Base-by-base conservation (phyloP, 2,888 invertebrate species). In the Cabera pusaria region DNA sequence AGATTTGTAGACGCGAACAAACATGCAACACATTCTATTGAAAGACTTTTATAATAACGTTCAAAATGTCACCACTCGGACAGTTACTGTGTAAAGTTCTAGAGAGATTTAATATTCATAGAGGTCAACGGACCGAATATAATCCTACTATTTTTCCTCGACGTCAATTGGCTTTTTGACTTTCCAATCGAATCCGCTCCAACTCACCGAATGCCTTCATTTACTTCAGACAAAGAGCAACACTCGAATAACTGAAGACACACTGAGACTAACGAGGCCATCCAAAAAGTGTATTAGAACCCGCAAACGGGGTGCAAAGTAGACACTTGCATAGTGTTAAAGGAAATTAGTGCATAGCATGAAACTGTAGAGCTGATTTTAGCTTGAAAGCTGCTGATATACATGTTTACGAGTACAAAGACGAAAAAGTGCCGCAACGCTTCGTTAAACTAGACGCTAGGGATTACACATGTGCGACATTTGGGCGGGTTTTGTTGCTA, bases 381-480 rank as follows among this genome's bases (percentile, higher is more conserved):
- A 8, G 51, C 20, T 21, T 46, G 42, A 5, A 37, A 10, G 34
- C 11, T 5, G 7, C 44, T 40, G 46, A 46, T 51, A 48, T 49
- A 58, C 52, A 72, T 77, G 76, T 78, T 80, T 78, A 72, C 72
- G 64, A 57, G 64, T 60, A 66, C 56, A 65, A 65, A 69, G 68
- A 72, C 69, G 68, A 79, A 80, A 81, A 81, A 81, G 68, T 79
- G 73, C 61, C 60, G 64, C 67, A 62, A 64, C 71, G 77, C 73
- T 79, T 80, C 76, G 79, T 80, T 80, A 75, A 76, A 74, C 72
- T 73, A 74, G 68, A 73, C 67, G 66, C 73, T 59, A 55, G 66
- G 74, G 74, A 77, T 80, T 77, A 77, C 73, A 70, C 59, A 64
- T 56, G 55, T 58, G 61, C 62, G 61, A 72, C 72, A 69, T 61